A percentile compares a stretch with the other conserved stretches of the same genome.
These are phyloP conservation scores for Dasyurus viverrinus DNA, from an alignment of 2,113 vertebrate species.

Conservation along the genomic window DNA sequence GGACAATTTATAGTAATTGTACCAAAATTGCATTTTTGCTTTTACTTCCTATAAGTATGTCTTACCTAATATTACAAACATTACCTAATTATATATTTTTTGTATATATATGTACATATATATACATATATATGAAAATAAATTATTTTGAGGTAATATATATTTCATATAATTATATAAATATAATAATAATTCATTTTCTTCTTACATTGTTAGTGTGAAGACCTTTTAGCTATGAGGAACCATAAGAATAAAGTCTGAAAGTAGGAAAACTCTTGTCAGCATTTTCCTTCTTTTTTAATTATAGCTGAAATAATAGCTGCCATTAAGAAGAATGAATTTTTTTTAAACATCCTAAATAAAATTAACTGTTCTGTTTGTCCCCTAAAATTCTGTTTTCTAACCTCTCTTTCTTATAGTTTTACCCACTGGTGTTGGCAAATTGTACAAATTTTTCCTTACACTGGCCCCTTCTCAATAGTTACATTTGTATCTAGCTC, in stretches of 20 bases:
- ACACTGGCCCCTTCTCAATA: constrained; percentile 38
- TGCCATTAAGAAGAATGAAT: constrained; percentile 59
- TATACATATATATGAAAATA: background rate
- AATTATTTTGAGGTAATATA: too few relatives aligned
- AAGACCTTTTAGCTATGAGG: background rate
- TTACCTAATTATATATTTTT: background rate
- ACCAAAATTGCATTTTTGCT: background rate
- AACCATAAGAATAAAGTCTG: background rate
- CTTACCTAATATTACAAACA: background rate
- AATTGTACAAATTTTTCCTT: constrained; percentile 63
- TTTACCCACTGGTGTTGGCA: constrained; percentile 49
- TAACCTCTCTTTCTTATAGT: constrained; percentile 56
- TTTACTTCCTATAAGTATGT: background rate
- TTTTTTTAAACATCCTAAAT: constrained; percentile 35
- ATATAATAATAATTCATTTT: background rate
- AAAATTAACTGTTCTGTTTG: constrained; percentile 63
- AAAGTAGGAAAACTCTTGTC: background rate
- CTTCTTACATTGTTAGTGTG: background rate
- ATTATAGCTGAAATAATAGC: constrained; percentile 64
- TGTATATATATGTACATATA: too few relatives aligned
- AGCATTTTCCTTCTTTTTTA: constrained; percentile 13
- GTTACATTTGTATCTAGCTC: constrained; percentile 37
- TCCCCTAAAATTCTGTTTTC: constrained; percentile 39
- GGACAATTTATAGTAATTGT: background rate
- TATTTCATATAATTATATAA: too few relatives aligned